phyloP scores from a whole-genome alignment of 2,888 invertebrate genomes.

The Mantis religiosa region DNA sequence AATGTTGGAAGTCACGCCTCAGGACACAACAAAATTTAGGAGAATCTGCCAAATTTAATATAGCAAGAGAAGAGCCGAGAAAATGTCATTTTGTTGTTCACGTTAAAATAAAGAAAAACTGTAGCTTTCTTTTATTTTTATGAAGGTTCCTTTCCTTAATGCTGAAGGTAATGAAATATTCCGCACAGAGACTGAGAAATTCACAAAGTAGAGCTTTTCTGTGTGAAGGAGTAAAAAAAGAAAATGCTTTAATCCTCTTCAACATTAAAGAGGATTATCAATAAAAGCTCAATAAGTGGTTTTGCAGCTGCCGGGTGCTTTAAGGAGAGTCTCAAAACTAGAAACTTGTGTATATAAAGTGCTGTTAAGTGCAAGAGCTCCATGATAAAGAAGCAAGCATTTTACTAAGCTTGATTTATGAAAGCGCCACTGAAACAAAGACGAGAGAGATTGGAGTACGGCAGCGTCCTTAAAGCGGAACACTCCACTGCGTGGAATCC shows the following conservation, averaged over 20 bases:
- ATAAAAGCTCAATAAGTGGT: background rate
- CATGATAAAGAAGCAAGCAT: background rate
- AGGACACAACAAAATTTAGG: too few species aligned
- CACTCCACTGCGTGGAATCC: background rate
- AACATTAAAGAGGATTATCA: background rate
- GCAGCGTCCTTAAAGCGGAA: background rate
- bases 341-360: background rate
- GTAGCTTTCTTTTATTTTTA: too few species aligned
- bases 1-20: too few species aligned
- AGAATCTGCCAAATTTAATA: too few species aligned
- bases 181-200: too few species aligned
- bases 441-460: background rate
- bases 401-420: background rate
- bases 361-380: background rate
- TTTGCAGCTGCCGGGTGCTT: background rate
- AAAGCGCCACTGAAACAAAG: background rate
- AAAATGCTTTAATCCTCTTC: background rate
- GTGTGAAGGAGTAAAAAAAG: too few species aligned
- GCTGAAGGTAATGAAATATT: too few species aligned
- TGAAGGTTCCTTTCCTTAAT: too few species aligned
- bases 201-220: too few species aligned
- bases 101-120: too few species aligned
- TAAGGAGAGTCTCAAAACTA: background rate
- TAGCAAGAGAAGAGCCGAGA: too few species aligned
- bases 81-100: too few species aligned